Evolutionary conservation across 2,113 vertebrate species (phyloP).

Genomic region (Entomyzon cyanotis): DNA sequence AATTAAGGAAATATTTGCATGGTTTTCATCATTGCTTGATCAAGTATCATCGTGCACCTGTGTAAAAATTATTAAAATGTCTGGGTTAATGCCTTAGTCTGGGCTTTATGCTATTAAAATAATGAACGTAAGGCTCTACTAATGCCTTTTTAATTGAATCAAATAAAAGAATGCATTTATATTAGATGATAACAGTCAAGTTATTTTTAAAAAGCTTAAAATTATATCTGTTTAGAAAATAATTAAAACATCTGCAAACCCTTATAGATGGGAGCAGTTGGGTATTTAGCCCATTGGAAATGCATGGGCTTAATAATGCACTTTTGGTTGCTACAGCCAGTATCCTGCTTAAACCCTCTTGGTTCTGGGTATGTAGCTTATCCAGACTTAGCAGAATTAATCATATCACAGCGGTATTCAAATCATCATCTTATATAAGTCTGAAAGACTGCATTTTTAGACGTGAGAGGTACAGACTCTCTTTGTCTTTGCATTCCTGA

Average conservation of each 20-base stretch:
- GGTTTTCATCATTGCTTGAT: background rate
- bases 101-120: background rate
- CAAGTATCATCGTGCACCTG: background rate
- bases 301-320: background rate
- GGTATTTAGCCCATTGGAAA: background rate
- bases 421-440: background rate
- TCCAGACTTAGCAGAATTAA: background rate
- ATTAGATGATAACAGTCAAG: background rate
- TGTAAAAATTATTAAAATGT: background rate
- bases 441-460: background rate
- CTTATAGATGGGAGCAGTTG: background rate
- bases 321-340: background rate
- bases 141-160: background rate
- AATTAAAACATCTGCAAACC: background rate
- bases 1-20: background rate
- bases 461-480: background rate
- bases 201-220: background rate
- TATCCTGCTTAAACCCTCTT: background rate
- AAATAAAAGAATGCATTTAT: background rate
- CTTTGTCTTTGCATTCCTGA: background rate
- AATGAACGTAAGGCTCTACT: background rate
- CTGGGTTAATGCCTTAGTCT: background rate
- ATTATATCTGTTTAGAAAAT: background rate
- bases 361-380: background rate
- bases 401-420: background rate